Evolutionary conservation across 2,797 vertebrate species (phyloP), one percentile per base, ranked within the genome.

Genomic region (Acipenser transmontanus): DNA sequence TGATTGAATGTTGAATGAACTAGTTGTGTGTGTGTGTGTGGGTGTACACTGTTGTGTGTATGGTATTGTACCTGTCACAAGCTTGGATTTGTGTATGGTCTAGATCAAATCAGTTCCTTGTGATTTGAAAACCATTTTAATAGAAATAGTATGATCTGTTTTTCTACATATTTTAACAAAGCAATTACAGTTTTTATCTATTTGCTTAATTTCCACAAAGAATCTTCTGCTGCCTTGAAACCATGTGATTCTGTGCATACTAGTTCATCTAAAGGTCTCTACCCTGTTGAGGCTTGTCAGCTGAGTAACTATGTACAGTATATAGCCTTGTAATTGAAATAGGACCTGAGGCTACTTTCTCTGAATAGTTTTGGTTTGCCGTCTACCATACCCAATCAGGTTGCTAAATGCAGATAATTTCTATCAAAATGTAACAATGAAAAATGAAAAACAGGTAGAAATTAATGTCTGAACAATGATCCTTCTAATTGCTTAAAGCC

Each of bases 221-320:
- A 72, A 74, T 81, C 80, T 82, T 80, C 76, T 85, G 84, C 81
- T 86, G 84, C 82, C 80, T 76, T 3, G 8, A 77, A 84, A 75
- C 75, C 83, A 87, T 85, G 80, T 88, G 84, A 86, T 88, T 77
- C 77, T 80, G 78, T 34, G 17, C 82, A 83, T 82, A 80, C 86
- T 77, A 84, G 89, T 90, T 91, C 84, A 89, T 85, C 79, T 74
- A 81, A 84, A 91, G 91, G 86, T 87, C 87, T 81, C 59, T 50
- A 80, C 91, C 89, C 82, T 92, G 94, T 92, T 86, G 80, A 80
- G 95, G 89, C 94, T 90, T 90, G 95, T 92, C 92, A 88, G 89
- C 82, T 68, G 86, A 92, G 88, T 87, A 92, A 88, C 91, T 91
- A 78, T 91, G 84, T 91, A 90, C 88, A 78, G 85, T 83, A 87